Base-by-base conservation (phyloP, 2,113 vertebrate species). In the Sceloporus undulatus region DNA sequence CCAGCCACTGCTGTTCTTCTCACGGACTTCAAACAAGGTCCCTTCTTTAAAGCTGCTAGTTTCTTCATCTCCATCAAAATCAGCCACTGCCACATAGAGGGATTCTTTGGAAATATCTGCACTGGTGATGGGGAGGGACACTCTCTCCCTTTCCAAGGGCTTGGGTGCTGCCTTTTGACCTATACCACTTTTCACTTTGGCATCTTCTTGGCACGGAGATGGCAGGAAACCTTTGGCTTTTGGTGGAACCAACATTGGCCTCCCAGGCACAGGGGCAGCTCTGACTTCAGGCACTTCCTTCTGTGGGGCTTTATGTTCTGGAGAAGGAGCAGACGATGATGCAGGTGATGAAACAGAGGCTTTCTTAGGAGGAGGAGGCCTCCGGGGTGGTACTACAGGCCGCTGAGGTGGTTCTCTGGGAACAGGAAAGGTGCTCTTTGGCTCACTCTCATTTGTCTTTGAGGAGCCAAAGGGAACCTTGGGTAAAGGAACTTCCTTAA, bases 351-450 rank as follows among this genome's bases (percentile, higher is more conserved):
- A 89, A 16, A 92, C 91, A 0, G 94, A 89, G 0, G 84, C 88
- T 96, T 99, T 99, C 95, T 98, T 99, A 1, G 99, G 99, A 2
- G 98, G 98, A 0, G 99, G 98, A 0, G 99, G 99, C 95, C 99
- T 97, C 91, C 98, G 97, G 25, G 98, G 99, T 0, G 95, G 98
- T 83, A 98, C 96, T 88, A 96, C 21, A 0, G 98, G 98, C 93
- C 98, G 98, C 92, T 98, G 98, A 0, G 86, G 96, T 0, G 88
- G 78, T 0, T 97, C 97, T 73, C 90, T 94, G 79, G 85, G 56
- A 48, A 90, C 85, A 0, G 23, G 4, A 0, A 91, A 86, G 0
- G 16, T 56, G 0, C 34, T 89, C 88, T 94, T 96, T 1, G 90
- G 74, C n/a, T 85, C 90, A 14, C 73, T 88, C 9, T 96, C 95